Base-by-base conservation (phyloP, 2,888 invertebrate species). In the Chrysodeixis includens region DNA sequence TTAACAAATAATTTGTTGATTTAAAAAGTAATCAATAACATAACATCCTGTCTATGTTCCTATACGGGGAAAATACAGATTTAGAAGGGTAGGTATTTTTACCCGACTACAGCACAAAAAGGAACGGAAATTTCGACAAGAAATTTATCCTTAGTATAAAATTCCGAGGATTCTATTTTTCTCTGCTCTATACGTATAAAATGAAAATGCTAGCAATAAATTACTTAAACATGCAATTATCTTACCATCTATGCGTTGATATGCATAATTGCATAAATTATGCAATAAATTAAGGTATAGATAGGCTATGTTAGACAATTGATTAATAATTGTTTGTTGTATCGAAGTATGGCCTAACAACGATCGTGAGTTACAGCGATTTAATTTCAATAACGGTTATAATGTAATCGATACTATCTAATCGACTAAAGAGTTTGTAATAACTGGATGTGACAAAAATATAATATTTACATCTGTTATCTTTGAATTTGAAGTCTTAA, bases 201-300 rank as follows among this genome's bases (percentile, higher is more conserved):
- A 35, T 4, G 14, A 35, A 35, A 3, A 5, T n/a, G n/a, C 6
- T 40, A 1, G 35, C 10, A 5, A 40, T n/a, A 40, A n/a, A 40
- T 40, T n/a, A 40, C n/a, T 40, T 1, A 40, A n/a, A 40, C 40
- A 40, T 40, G n/a, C 14, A 40, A 40, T 40, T 40, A 40, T 40
- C 40, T 0, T 4, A 40, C 14, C 46, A 49, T 49, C 46, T 18
- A 20, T 9, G 5, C 18, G 9, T 49, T 10, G 46, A 9, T 49
- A 49, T 49, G 46, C 46, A 46, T 46, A 46, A 18, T 9, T 46
- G 18, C 46, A 49, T 49, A 49, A 49, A 49, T 49, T 49, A 20
- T 16, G 46, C 20, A 20, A 20, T 49, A 49, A 49, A 49, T 49
- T 49, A 49, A 46, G 6, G 18, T 18, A 46, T 46, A 46, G 7